Evolutionary conservation across 2,113 vertebrate species (phyloP).

Genomic region (Cervus canadensis): DNA sequence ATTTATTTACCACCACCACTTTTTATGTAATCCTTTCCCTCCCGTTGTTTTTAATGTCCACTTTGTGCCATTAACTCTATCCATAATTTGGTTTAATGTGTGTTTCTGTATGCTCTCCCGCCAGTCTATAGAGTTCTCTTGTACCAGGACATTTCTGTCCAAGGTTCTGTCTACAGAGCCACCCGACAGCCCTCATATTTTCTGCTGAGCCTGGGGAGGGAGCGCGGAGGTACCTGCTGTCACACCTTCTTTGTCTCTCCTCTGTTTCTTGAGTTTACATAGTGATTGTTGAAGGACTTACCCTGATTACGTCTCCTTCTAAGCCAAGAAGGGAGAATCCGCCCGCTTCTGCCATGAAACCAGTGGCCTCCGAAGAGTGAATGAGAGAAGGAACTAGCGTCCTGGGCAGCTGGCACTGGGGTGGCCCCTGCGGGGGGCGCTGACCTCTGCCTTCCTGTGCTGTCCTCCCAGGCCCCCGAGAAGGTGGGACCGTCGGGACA

Average conservation of each 20-base stretch:
- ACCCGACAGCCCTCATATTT: neutral
- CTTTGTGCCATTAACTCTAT: neutral
- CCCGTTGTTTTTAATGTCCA: neutral
- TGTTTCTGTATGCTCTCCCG: fast-evolving
- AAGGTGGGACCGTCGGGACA: neutral
- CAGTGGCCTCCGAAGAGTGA: neutral
- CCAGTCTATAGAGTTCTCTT: neutral
- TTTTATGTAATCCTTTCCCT: neutral
- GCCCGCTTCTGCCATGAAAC: neutral
- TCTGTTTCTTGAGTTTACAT: neutral
- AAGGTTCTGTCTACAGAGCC: neutral
- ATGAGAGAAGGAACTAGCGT: fast-evolving
- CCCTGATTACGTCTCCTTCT: neutral
- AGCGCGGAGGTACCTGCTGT: neutral
- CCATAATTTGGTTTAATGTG: neutral
- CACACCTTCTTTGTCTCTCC: neutral
- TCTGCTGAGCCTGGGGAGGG: neutral
- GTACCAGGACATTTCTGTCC: fast-evolving
- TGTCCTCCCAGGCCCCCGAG: neutral
- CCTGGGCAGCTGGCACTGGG: fast-evolving
- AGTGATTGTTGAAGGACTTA: neutral
- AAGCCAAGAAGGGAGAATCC: neutral
- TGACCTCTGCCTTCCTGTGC: no score
- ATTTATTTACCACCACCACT: neutral
- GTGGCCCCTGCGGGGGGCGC: fast-evolving